These are phyloP conservation scores for Parazoanthus darwini DNA, from an alignment of 92 coral and sea anemone genomes.

Conservation along the genomic window DNA sequence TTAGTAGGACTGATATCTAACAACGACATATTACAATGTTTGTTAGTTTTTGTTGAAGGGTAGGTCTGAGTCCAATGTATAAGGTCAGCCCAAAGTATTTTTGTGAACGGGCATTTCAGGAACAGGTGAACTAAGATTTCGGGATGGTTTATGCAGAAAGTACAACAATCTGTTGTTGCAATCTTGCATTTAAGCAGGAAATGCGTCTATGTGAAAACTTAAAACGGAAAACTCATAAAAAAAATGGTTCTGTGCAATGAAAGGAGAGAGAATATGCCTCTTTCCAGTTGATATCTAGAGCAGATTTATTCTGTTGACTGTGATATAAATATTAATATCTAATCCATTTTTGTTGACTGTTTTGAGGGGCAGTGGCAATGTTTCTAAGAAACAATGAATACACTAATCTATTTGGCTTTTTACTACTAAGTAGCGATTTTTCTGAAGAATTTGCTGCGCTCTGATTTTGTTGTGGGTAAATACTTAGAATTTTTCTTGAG, in stretches of 20 bases:
- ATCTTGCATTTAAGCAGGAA: constrained; percentile 7
- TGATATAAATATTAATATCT: background rate
- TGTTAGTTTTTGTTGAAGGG: background rate
- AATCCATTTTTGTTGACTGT: background rate
- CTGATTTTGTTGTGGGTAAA: no score
- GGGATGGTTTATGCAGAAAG: background rate
- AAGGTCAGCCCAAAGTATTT: background rate
- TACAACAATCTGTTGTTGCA: background rate
- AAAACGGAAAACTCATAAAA: background rate
- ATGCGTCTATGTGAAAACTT: background rate
- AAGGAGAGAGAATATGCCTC: background rate
- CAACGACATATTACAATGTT: background rate
- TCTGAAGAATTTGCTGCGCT: no score
- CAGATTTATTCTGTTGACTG: background rate
- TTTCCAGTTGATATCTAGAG: constrained; percentile 9
- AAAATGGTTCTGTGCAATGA: background rate
- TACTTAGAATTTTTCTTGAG: no score
- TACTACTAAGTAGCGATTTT: no score
- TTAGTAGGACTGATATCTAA: no score
- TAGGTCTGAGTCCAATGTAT: background rate
- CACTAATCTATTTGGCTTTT: background rate
- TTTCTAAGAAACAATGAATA: background rate
- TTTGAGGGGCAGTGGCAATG: constrained; percentile 1
- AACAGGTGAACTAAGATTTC: background rate
- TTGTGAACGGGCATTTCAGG: background rate